These are phyloP conservation scores for human (Homo sapiens) DNA, from an alignment of 2,113 vertebrate species.

Conservation along the genomic window GRCh38 chrX:124376001-124376500, in stretches of 20 bases:
- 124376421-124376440: conserved; percentile 88
- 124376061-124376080: conserved; percentile 88
- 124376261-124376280: conserved; percentile 86
- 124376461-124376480: conserved; percentile 88
- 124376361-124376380: conserved; percentile 82
- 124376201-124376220: conserved; percentile 87
- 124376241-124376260: conserved; percentile 89
- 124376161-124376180: conserved; percentile 87
- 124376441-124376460: conserved; percentile 88
- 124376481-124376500: conserved; percentile 86
- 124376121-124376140: conserved; percentile 88
- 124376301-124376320: conserved; percentile 83
- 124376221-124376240: conserved; percentile 85
- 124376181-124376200: conserved; percentile 86
- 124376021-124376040: conserved; percentile 90
- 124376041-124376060: conserved; percentile 90
- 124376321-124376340: conserved; percentile 80
- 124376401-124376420: conserved; percentile 87
- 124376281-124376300: conserved; percentile 84
- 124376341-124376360: conserved; percentile 80
- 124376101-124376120: conserved; percentile 87
- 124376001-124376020: conserved; percentile 88
- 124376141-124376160: conserved; percentile 86
- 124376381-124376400: conserved; percentile 85
- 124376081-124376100: conserved; percentile 88